Base-by-base conservation (phyloP, 2,888 invertebrate genomes). In the Muschampia plurimacula region DNA sequence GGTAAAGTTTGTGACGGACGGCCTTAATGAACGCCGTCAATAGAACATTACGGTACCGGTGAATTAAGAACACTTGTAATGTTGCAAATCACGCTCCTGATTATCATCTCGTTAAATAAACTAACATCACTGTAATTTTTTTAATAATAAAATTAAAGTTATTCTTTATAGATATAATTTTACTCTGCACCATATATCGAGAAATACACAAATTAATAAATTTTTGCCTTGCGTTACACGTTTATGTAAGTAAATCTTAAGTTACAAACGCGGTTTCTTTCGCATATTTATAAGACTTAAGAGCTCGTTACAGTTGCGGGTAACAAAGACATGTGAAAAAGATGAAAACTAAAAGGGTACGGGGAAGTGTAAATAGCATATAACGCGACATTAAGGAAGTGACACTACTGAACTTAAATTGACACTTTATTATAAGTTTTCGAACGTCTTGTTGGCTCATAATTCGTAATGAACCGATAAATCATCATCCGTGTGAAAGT, bases 321-420 rank as follows among this genome's bases (percentile, higher is more conserved):
- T n/a, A 32, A 66, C 52, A 36, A 49, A 44, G 9, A 13, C 12
- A 46, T 28, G 13, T 13, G 28, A 28, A 46, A 32, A 44, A 64
- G 32, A 44, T 59, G 36, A 49, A 32, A 62, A 68, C 10, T 8
- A 13, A 57, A 55, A 55, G 4, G n/a, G 2, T 13, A 44, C 5
- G 13, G 60, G 39, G 15, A 69, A 69, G 13, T 32, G 59, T 59
- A 60, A 66, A 71, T 66, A 66, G 36, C 49, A 32, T 46, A 44
- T 55, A 65, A 12, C 28, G 9, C 4, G 9, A 39, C 8, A 60
- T 7, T 63, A 66, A 74, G 77, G 76, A 79, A 79, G 72, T 76
- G 69, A 70, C 78, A 77, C 73, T 46, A 55, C 36, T 39, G 52
- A 68, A 73, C 78, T 75, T 78, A 79, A 79, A 76, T 74, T 77